Evolutionary conservation across 2,888 invertebrate species (phyloP).

Genomic region (Salticus scenicus): DNA sequence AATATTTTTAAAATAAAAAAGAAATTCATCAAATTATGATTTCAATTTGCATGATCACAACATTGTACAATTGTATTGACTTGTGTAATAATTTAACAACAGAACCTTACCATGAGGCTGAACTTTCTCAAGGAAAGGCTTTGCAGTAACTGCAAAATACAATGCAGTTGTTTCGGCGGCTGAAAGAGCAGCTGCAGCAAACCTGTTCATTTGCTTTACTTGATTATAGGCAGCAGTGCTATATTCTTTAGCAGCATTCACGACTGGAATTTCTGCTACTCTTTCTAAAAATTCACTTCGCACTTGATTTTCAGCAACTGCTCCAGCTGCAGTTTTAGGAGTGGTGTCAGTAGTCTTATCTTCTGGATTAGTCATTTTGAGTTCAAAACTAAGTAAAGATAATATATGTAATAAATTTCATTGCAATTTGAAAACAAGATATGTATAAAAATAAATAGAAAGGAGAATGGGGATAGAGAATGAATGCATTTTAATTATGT

Average conservation of each 20-base stretch:
- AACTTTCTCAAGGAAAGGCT: constrained; percentile 84
- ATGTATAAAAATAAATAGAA: too few relatives aligned
- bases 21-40: background rate
- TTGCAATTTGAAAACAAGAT: too few relatives aligned
- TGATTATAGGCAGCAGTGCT: constrained; percentile 84
- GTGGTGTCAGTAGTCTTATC: constrained; percentile 13
- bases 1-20: too few relatives aligned
- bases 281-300: constrained; percentile 81
- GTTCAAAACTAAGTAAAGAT: constrained; percentile 1
- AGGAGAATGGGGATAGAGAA: too few relatives aligned
- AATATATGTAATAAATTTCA: too few relatives aligned
- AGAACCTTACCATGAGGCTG: constrained; percentile 77
- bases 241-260: constrained; percentile 85
- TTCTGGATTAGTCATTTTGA: constrained; percentile 38
- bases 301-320: background rate
- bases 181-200: constrained; percentile 74
- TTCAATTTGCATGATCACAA: too few relatives aligned
- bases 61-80: too few relatives aligned
- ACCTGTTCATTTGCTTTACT: constrained; percentile 79
- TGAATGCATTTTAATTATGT: too few relatives aligned
- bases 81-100: too few relatives aligned
- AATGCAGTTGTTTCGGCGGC: constrained; percentile 81
- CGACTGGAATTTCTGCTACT: constrained; percentile 86
- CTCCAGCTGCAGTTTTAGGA: background rate
- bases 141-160: constrained; percentile 83